Evolutionary conservation across 2,888 invertebrate genomes (phyloP).

Genomic region (Cataglyphis livida): DNA sequence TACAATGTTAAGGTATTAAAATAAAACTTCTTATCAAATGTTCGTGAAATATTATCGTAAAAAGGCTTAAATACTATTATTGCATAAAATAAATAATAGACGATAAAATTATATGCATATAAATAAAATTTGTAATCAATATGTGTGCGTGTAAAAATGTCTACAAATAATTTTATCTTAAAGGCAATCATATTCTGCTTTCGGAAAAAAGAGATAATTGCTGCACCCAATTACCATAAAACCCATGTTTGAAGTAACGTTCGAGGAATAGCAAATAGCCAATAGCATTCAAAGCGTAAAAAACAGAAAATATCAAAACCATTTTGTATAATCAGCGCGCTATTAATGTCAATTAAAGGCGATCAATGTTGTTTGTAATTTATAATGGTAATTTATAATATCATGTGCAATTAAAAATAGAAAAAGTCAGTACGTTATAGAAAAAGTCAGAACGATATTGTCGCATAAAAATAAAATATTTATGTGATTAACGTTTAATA

Average conservation of each 20-base stretch:
- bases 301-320: slow-evolving; percentile 33
- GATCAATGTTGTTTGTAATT: slow-evolving; percentile 38
- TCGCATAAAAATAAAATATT: slow-evolving; percentile 17
- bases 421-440: slow-evolving; percentile 1
- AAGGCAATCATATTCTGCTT: background rate
- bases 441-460: slow-evolving; percentile 19
- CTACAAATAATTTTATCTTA: background rate
- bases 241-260: background rate
- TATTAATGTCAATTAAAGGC: slow-evolving; percentile 43
- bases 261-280: background rate
- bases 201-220: slow-evolving; percentile 7
- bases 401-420: slow-evolving; percentile 19
- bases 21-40: background rate
- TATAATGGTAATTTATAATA: background rate
- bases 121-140: slow-evolving; percentile 4
- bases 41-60: background rate
- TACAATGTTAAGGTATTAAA: background rate
- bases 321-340: slow-evolving; percentile 28
- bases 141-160: background rate
- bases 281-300: background rate
- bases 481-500: background rate
- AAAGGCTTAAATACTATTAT: background rate
- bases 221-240: slow-evolving; percentile 25
- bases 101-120: background rate
- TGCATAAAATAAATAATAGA: background rate